Evolutionary conservation across 2,797 vertebrate genomes (phyloP).

Genomic region (Semaprochilodus insignis): DNA sequence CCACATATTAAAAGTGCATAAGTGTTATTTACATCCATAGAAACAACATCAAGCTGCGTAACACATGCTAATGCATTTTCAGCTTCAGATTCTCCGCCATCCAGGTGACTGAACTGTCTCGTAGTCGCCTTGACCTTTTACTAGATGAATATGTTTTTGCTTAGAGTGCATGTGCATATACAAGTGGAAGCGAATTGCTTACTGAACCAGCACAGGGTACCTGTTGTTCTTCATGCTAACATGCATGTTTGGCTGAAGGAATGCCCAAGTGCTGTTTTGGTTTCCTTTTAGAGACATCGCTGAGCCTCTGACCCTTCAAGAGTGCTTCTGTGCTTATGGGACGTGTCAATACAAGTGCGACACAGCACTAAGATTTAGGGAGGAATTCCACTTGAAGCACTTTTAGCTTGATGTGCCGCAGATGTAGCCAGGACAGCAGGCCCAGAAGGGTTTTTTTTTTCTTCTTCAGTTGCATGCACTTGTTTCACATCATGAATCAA

Average conservation of each 20-base stretch:
- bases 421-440: background rate
- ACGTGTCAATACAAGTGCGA: slow-evolving; percentile 64
- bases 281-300: slow-evolving; percentile 64
- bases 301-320: slow-evolving; percentile 67
- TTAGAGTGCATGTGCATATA: background rate
- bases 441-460: background rate
- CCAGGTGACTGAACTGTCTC: background rate
- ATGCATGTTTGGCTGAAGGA: slow-evolving; percentile 15
- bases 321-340: slow-evolving; percentile 66
- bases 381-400: slow-evolving; percentile 49
- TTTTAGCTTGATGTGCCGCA: slow-evolving; percentile 25
- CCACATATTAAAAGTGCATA: too few relatives aligned
- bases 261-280: slow-evolving; percentile 34
- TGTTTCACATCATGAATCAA: background rate
- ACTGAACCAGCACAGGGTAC: background rate
- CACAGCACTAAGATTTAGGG: slow-evolving; percentile 39
- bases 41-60: background rate
- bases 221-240: slow-evolving; percentile 20
- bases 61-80: background rate
- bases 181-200: background rate
- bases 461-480: background rate
- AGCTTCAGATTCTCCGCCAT: background rate
- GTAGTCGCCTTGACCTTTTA: background rate
- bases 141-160: background rate
- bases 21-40: background rate